Evolutionary conservation across 2,888 invertebrate genomes (phyloP), one percentile per base, ranked within the genome.

Genomic region (Poecilobothrus nobilitatus): DNA sequence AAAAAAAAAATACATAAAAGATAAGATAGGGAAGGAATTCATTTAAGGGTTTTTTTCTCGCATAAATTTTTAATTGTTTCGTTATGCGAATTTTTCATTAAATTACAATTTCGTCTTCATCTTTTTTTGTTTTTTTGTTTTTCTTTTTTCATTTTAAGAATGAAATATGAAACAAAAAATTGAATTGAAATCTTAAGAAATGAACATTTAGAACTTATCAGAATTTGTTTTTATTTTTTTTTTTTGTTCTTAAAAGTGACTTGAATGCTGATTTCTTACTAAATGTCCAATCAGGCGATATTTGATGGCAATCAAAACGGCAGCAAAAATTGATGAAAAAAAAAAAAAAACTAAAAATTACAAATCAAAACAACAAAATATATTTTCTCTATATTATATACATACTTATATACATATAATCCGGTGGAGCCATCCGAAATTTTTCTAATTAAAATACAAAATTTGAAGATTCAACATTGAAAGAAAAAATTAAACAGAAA

Each of bases 361-460:
- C 7, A 53, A 18, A 18, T 37, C 1, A 37, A 37, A 37, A 37
- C 2, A 37, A 37, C 37, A 37, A 7, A 37, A 37, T 37, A 37
- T 37, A 10, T 37, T 37, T 8, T 37, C 37, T 37, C 7, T 8
- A 37, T 8, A 37, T 37, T 7, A 5, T 8, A 12, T 53, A 2
- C 27, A 27, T 27, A n/a, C n/a, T n/a, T n/a, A n/a, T n/a, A n/a
- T n/a, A n/a, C n/a, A n/a, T n/a, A n/a, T n/a, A n/a, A 10, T 44
- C 44, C 53, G 18, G 53, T 53, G 53, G 53, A 53, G 53, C 15
- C 53, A 53, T 53, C 15, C 9, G n/a, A 53, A 53, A 18, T 53
- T 10, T 53, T 53, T 53, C 53, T 53, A 53, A 53, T 53, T 53
- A 53, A 53, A 53, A 53, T 53, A 53, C 53, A 53, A 53, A 53